Evolutionary conservation across 2,888 invertebrate species (phyloP).

Genomic region (Leptinotarsa rubiginosa): DNA sequence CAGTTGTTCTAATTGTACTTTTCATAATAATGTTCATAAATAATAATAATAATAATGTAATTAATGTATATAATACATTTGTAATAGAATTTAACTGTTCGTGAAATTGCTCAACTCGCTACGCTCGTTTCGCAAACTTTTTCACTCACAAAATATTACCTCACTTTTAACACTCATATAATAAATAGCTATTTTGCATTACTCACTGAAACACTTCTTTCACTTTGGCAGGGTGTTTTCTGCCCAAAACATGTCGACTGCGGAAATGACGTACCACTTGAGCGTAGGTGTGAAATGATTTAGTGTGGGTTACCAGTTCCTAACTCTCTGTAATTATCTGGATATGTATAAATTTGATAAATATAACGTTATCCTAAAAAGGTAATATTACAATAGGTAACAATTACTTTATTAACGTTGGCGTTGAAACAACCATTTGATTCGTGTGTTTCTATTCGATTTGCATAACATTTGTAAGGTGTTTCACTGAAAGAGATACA

Average conservation of each 20-base stretch:
- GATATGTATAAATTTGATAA: slow-evolving; percentile 48
- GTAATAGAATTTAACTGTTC: too few relatives aligned
- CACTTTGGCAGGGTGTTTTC: slow-evolving; percentile 16
- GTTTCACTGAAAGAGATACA: neutral
- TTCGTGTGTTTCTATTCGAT: slow-evolving; percentile 31
- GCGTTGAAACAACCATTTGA: slow-evolving; percentile 40
- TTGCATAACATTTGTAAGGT: slow-evolving; percentile 18
- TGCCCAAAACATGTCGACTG: slow-evolving; percentile 23
- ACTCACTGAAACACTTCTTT: neutral
- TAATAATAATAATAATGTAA: too few relatives aligned
- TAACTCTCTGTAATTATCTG: slow-evolving; percentile 39
- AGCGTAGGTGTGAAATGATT: slow-evolving; percentile 45
- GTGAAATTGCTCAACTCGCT: too few relatives aligned
- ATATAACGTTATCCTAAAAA: slow-evolving; percentile 51
- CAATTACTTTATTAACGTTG: slow-evolving; percentile 52
- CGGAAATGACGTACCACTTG: slow-evolving; percentile 35
- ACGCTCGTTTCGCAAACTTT: too few relatives aligned
- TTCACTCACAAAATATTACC: too few relatives aligned
- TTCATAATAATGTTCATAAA: too few relatives aligned
- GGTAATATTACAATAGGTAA: slow-evolving; percentile 56
- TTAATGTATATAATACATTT: too few relatives aligned
- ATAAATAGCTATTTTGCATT: neutral
- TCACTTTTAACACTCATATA: too few relatives aligned
- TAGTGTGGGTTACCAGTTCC: slow-evolving; percentile 38
- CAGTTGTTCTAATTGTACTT: too few relatives aligned